A percentile compares a stretch with the other conserved stretches of the same genome.
These are phyloP conservation scores for Oenanthe melanoleuca DNA, from an alignment of 2,113 vertebrate genomes.

Conservation along the genomic window DNA sequence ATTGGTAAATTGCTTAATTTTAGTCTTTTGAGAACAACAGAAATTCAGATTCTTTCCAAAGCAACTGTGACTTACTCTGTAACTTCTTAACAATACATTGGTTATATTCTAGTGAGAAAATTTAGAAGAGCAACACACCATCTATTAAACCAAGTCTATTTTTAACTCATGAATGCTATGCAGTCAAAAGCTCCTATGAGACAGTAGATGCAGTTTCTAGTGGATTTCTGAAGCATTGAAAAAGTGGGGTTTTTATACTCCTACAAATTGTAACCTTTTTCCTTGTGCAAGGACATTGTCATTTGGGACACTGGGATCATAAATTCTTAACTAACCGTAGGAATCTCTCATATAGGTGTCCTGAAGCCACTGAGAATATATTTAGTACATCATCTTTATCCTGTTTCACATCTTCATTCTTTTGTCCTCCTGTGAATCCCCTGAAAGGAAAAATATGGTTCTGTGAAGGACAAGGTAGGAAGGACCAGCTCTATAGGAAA, in stretches of 20 bases:
- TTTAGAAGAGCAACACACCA: background rate
- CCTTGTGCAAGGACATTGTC: background rate
- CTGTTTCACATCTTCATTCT: conserved; percentile 87
- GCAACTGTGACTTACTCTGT: background rate
- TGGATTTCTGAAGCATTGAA: background rate
- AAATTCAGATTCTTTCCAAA: background rate
- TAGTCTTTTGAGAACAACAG: background rate
- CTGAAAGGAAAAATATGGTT: conserved; percentile 64
- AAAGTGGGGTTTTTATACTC: background rate
- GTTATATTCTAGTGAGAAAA: background rate
- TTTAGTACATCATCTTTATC: conserved; percentile 95
- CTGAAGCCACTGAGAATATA: conserved; percentile 97
- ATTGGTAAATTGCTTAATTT: background rate
- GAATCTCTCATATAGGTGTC: conserved; percentile 96
- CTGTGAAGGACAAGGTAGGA: background rate
- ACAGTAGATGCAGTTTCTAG: background rate
- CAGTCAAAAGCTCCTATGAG: background rate
- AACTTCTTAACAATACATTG: background rate
- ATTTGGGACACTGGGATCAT: background rate
- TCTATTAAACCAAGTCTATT: background rate
- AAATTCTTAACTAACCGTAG: conserved; percentile 83
- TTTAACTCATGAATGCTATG: background rate
- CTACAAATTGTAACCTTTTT: background rate
- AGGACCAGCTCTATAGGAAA: background rate
- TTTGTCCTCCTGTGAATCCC: conserved; percentile 89